Conservation (phyloP, 2,113 vertebrate genomes). For the Mus pahari region DNA sequence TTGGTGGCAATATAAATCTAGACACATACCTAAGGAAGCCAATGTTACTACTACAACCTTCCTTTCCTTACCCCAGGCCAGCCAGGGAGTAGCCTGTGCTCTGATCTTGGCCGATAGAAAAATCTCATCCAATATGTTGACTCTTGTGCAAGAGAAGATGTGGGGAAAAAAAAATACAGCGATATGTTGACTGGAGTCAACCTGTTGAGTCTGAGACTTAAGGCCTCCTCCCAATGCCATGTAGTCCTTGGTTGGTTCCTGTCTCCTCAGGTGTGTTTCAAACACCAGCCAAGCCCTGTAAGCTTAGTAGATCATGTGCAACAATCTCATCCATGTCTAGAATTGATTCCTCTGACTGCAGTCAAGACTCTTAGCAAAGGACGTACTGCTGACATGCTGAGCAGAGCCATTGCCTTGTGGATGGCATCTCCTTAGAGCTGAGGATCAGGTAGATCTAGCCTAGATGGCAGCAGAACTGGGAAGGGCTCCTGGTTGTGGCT, state of each 20-base stretch:
- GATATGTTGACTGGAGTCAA: not conserved
- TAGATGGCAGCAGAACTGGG: not conserved
- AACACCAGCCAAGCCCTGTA: not conserved
- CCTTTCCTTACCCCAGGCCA: not conserved
- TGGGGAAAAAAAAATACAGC: not conserved
- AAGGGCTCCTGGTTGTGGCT: not conserved
- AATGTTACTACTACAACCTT: not conserved
- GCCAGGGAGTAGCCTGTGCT: not conserved
- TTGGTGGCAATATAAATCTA: slow-evolving; percentile 6
- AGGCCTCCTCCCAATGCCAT: not conserved
- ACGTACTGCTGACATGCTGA: not conserved
- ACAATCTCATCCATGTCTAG: not conserved
- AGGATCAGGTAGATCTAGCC: not conserved
- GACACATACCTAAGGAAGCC: not conserved
- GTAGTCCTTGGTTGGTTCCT: not conserved
- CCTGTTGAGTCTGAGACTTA: not conserved
- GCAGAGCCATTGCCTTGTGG: not conserved
- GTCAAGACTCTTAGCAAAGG: not conserved
- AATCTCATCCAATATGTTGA: not conserved
- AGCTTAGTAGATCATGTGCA: no score
- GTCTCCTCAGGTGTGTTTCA: not conserved
- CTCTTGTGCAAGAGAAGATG: not conserved
- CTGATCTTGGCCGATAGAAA: not conserved
- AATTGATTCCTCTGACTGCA: not conserved
- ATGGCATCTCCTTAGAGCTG: not conserved